phyloP scores from a whole-genome alignment of 2,113 vertebrate species.

The Colistium nudipinnis region DNA sequence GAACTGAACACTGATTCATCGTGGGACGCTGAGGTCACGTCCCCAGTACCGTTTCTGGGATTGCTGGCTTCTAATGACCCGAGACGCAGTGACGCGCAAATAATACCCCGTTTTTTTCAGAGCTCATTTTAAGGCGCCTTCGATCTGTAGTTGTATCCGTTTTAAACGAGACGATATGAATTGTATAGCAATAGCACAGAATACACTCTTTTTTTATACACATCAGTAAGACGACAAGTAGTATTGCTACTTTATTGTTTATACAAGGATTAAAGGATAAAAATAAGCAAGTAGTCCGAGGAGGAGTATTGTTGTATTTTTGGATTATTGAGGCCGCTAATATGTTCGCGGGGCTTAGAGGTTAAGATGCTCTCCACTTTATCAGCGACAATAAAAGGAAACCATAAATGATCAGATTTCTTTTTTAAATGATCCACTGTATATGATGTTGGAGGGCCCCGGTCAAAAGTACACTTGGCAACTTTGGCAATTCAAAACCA shows the following conservation, averaged over 20 bases:
- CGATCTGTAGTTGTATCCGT: not conserved
- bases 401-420: not conserved
- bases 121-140: not conserved
- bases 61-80: not conserved
- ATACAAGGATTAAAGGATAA: not conserved
- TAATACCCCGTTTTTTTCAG: not conserved
- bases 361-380: not conserved
- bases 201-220: not conserved
- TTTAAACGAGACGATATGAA: not conserved
- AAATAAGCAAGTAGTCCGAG: not conserved
- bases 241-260: not conserved
- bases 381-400: not conserved
- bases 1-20: conserved; percentile 4
- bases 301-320: not conserved
- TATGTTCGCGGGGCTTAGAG: not conserved
- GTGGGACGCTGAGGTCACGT: not conserved
- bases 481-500: no score
- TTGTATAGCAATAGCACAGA: not conserved
- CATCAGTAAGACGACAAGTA: not conserved
- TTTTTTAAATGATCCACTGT: not conserved
- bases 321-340: not conserved
- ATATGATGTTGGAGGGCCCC: no score
- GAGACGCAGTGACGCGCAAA: not conserved
- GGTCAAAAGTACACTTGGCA: no score
- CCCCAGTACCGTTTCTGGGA: not conserved